Base-by-base conservation (phyloP, 30 jellyfish, hydroid and myxozoan species). In the Haliclystus octoradiatus region DNA sequence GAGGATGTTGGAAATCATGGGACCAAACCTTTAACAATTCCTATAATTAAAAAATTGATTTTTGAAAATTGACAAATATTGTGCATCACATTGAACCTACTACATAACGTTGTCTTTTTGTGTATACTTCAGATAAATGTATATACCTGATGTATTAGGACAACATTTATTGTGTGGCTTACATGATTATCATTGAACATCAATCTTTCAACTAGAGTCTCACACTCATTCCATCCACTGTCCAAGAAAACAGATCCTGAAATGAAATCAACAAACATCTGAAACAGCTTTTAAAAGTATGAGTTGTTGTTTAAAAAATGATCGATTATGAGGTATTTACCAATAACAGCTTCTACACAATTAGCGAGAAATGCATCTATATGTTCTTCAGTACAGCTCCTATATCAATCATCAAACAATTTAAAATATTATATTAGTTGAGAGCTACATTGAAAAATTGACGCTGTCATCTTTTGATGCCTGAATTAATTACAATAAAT, bases 171-270 rank as follows among this genome's bases (percentile, higher is more conserved):
- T 27, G 35, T 0, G 23, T 14, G 25, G 34, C 28, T 0, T 75
- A 88, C 97, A 63, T 65, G 25, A 3, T 88, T 93, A 28, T 70
- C 85, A 0, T 31, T 2, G 69, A 88, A 88, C 15, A 62, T 50
- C 19, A 88, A 60, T 2, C 12, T n/a, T n/a, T 49, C 14, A 23
- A 88, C 23, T 2, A 88, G 75, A 14, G 49, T 57, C 34, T 88
- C 94, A 1, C 81, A 92, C 26, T 12, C 76, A 1, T 65, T 80
- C 26, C 51, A 62, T 4, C 97, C 97, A 0, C 93, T 94, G 63
- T 88, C 97, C 22, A 88, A 62, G 66, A 68, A 88, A 15, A 81
- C 94, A 2, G 97, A 93, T 49, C 94, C 97, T 88, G 73, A 74
- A 31, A 22, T 13, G 5, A 7, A 50, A 75, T 14, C 49, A 75